These are phyloP conservation scores for Hypomecis atomaria DNA, from an alignment of 2,888 invertebrate species.

Conservation along the genomic window DNA sequence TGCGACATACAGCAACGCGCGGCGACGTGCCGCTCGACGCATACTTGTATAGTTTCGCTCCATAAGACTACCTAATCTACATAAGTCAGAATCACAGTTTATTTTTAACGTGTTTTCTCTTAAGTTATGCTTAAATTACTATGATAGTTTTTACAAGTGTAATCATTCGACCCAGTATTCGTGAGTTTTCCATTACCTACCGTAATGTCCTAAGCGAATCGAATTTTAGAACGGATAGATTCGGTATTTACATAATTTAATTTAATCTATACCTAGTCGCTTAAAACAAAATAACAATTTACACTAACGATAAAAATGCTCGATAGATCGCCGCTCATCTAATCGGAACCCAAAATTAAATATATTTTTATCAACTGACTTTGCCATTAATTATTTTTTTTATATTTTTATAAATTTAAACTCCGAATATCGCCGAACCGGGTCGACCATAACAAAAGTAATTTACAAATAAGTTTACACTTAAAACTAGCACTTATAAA, in stretches of 20 bases:
- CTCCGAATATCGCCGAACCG: conserved; percentile 81
- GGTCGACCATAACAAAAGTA: conserved; percentile 83
- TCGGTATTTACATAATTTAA: conserved; percentile 81
- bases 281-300: conserved; percentile 85
- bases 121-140: conserved; percentile 67
- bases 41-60: conserved; percentile 62
- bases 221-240: conserved; percentile 77
- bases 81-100: conserved; percentile 85
- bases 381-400: conserved; percentile 72
- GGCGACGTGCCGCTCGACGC: conserved; percentile 44
- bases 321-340: conserved; percentile 78
- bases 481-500: conserved; percentile 75
- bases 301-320: conserved; percentile 84
- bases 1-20: conserved; percentile 40
- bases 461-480: conserved; percentile 78
- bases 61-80: conserved; percentile 79
- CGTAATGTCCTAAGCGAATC: conserved; percentile 77
- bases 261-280: conserved; percentile 80
- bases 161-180: conserved; percentile 77
- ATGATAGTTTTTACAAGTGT: conserved; percentile 69
- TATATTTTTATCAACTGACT: conserved; percentile 78
- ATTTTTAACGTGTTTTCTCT: conserved; percentile 81
- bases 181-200: conserved; percentile 77
- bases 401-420: conserved; percentile 78
- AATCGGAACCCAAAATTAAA: conserved; percentile 79